Percentiles rank a stretch among this genome's conserved stretches.
phyloP scores from a whole-genome alignment of 1,140 invertebrate species.

The Asbolus verrucosus region DNA sequence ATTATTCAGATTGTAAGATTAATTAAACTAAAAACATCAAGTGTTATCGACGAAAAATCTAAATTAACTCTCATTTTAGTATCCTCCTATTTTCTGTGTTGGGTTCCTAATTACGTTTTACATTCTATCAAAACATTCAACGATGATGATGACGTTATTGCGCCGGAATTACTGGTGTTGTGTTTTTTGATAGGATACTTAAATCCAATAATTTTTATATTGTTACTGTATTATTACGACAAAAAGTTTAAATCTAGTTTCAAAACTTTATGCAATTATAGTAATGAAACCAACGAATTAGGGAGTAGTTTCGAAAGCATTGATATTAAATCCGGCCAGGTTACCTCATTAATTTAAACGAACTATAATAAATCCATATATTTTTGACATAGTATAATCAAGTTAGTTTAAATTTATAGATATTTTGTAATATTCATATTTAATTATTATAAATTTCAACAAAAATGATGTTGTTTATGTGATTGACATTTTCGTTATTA shows the following conservation, averaged over 20 bases:
- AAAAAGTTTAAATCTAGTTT: conserved; percentile 48
- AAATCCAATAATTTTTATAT: conserved; percentile 46
- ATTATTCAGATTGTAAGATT: conserved; percentile 42
- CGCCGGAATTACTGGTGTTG: background rate
- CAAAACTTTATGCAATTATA: conserved; percentile 40
- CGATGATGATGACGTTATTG: conserved; percentile 5
- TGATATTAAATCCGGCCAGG: background rate
- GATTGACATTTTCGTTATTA: too few species aligned
- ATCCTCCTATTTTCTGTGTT: conserved; percentile 50
- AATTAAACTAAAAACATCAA: conserved; percentile 41
- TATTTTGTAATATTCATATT: too few species aligned
- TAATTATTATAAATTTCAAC: too few species aligned
- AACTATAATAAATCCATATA: conserved; percentile 2
- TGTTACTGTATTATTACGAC: conserved; percentile 49
- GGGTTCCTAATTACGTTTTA: conserved; percentile 48
- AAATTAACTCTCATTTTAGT: conserved; percentile 47
- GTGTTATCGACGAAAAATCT: conserved; percentile 33
- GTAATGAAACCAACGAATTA: background rate
- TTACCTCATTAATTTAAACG: conserved; percentile 1
- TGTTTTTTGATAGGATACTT: conserved; percentile 41
- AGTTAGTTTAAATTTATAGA: too few species aligned
- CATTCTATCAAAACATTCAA: conserved; percentile 31
- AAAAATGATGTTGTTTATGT: too few species aligned
- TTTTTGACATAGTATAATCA: background rate
- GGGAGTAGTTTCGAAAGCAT: background rate